Percentiles rank a stretch among this genome's conserved stretches.
These are phyloP conservation scores for Scaptomyza reducta DNA, from an alignment of 2,888 invertebrate species.

Conservation along the genomic window DNA sequence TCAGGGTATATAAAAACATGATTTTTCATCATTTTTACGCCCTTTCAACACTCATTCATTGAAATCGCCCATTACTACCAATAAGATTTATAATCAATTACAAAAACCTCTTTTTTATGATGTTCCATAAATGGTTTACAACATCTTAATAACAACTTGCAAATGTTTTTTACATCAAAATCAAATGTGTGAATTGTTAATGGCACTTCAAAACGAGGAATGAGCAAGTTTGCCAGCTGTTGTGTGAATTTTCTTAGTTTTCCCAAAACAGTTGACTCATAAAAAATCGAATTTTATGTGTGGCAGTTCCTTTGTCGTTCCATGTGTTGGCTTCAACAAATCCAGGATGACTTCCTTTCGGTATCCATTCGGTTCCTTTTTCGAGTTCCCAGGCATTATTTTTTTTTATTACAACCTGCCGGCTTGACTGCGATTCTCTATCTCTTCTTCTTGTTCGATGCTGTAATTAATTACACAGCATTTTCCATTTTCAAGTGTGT, in stretches of 20 bases:
- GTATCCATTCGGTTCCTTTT: background rate
- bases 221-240: conserved; percentile 5
- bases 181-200: conserved; percentile 48
- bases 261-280: conserved; percentile 31
- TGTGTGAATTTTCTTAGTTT: conserved; percentile 19
- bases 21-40: too few species aligned
- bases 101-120: background rate
- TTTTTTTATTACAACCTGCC: conserved; percentile 48
- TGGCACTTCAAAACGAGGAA: conserved; percentile 15
- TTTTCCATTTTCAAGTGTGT: conserved; percentile 73
- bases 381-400: conserved; percentile 55
- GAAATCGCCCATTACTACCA: background rate
- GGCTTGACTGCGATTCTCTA: conserved; percentile 18
- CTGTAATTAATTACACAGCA: conserved; percentile 77
- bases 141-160: background rate
- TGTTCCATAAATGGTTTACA: background rate
- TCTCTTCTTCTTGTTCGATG: conserved; percentile 13
- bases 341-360: conserved; percentile 62
- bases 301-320: conserved; percentile 54
- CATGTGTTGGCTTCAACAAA: conserved; percentile 27
- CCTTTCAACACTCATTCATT: too few species aligned
- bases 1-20: too few species aligned
- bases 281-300: conserved; percentile 56
- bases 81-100: background rate
- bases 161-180: background rate